phyloP scores from a whole-genome alignment of 2,113 vertebrate genomes.

The Cygnus atratus region DNA sequence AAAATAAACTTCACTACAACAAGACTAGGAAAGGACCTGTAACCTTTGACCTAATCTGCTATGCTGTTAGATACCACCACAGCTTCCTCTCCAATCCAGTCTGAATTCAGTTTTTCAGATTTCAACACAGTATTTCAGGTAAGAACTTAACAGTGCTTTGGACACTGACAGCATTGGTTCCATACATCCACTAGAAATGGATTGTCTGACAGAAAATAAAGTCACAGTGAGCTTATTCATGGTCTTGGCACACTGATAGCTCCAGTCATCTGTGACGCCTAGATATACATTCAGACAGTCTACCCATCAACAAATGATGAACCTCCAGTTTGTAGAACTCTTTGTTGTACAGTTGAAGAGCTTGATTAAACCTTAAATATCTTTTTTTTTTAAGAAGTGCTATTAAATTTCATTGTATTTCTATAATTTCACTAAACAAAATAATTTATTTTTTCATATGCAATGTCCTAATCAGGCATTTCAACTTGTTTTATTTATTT shows the following conservation, averaged over 20 bases:
- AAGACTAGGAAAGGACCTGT: neutral
- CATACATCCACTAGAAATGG: neutral
- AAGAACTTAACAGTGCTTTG: neutral
- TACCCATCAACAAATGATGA: neutral
- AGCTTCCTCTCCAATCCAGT: neutral
- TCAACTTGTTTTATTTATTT: neutral
- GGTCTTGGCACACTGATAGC: neutral
- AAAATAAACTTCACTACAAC: neutral
- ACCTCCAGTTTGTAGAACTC: neutral
- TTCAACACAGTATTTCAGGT: neutral
- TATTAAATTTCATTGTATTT: neutral
- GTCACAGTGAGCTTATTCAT: neutral
- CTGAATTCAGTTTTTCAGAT: neutral
- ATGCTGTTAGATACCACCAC: neutral
- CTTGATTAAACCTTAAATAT: neutral
- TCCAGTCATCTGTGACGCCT: neutral
- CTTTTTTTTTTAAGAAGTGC: neutral
- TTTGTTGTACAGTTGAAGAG: neutral
- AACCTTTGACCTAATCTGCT: neutral
- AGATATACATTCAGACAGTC: neutral
- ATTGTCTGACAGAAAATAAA: accelerated
- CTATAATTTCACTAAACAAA: neutral
- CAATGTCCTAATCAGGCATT: neutral
- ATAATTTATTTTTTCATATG: neutral
- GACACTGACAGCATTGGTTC: neutral